Conservation (phyloP, 2,113 vertebrate species). For the Ammodytes marinus region DNA sequence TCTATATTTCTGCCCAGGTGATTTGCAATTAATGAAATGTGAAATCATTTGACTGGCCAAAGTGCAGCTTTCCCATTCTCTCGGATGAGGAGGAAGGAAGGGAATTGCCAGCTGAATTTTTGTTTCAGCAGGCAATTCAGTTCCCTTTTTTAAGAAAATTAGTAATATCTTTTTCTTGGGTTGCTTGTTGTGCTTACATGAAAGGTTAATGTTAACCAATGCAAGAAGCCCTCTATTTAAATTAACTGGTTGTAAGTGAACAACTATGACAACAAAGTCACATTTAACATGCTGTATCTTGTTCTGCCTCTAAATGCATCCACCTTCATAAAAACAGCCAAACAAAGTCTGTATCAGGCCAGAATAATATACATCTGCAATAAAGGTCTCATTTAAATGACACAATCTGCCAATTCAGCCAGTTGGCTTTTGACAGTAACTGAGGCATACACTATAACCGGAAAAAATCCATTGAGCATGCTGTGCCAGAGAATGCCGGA, state of each 20-base stretch:
- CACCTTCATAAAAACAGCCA: background rate
- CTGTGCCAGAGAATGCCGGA: slow-evolving; percentile 57
- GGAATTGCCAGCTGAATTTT: background rate
- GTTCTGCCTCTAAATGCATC: background rate
- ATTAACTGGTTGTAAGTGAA: background rate
- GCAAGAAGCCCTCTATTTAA: background rate
- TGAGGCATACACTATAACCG: slow-evolving; percentile 58
- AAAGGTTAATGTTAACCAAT: slow-evolving; percentile 17
- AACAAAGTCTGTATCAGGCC: background rate
- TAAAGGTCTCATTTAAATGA: slow-evolving; percentile 57
- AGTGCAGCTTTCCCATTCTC: background rate
- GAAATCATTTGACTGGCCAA: background rate
- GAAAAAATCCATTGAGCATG: slow-evolving; percentile 68
- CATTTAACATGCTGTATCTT: slow-evolving; percentile 23
- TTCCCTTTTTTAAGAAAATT: background rate
- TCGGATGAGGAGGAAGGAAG: background rate
- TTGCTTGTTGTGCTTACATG: slow-evolving; percentile 18
- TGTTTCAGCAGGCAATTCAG: slow-evolving; percentile 1
- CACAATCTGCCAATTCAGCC: slow-evolving; percentile 49
- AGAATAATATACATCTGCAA: slow-evolving; percentile 41
- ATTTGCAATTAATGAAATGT: background rate
- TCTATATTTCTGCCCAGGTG: background rate
- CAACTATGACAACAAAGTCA: background rate
- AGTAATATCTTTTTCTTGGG: background rate
- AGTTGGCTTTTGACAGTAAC: slow-evolving; percentile 59